Base-by-base conservation (phyloP, 2,113 vertebrate species). In the Cyprinodon brontotheroides region DNA sequence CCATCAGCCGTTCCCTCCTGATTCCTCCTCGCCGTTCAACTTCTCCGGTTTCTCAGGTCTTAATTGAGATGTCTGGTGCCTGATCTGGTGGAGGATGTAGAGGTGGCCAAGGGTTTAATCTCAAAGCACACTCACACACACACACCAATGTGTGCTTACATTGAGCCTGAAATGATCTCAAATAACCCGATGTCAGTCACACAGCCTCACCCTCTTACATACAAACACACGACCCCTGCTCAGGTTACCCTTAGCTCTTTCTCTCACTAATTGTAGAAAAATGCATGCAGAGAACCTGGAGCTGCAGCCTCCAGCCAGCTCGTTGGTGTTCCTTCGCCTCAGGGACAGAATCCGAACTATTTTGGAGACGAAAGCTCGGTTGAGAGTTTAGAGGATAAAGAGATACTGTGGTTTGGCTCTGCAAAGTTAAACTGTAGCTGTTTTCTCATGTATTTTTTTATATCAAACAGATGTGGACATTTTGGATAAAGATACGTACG, bases 51-150 rank as follows among this genome's bases (percentile, higher is more conserved):
- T 89, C 90, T 39, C 45, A 11, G 41, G 79, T 84, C 92, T 92
- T 93, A 92, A 93, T 92, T 92, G 85, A 87, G 82, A 87, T 86
- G 90, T 92, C 75, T 80, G 79, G 74, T 75, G 82, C 89, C 85
- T 88, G 63, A 69, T 89, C 86, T 89, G 84, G 83, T 29, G 86
- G 83, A 91, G 89, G 90, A 90, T 86, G 86, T 84, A 73, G 77
- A 60, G 83, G 87, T 88, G 48, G 87, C 83, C 79, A 81, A 86
- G 84, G 75, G 85, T 85, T 87, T 77, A 68, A 83, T 59, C 14
- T 75, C 89, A 88, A 89, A 87, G 40, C 60, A 70, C 68, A 64
- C 66, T 47, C 68, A 61, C 68, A 66, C 36, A 62, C 36, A 62
- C 61, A 62, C 39, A 67, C 7, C 62, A 12, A 73, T 68, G 81